Base-by-base conservation (phyloP, 1,140 invertebrate species). In the Monochamus saltuarius region DNA sequence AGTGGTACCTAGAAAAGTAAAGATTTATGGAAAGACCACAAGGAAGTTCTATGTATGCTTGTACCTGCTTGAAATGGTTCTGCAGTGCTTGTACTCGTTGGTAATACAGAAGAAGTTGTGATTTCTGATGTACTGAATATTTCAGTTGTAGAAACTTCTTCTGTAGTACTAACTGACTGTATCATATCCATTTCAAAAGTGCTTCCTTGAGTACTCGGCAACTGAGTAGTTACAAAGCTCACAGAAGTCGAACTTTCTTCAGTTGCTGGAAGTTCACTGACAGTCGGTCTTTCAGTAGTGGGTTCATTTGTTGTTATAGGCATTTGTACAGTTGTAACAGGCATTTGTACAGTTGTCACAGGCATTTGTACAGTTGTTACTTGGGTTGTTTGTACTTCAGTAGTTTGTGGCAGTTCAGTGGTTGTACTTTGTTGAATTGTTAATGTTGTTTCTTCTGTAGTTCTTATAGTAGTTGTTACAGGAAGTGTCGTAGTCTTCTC, bases 381-480 rank as follows among this genome's bases (percentile, higher is more conserved):
- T 10, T 13, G 0, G 8, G 46, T 13, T 9, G 0, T 49, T 11
- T 49, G 1, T 49, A 17, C 3, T 49, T 46, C 49, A 3, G 62
- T 62, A 40, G 35, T 64, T 17, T 50, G 17, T 53, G 36, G 36
- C 22, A 35, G 51, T 35, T n/a, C 34, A 60, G 52, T 46, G 13
- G 55, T 59, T 47, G 56, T 58, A 13, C n/a, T 29, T 29, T 29
- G 22, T 29, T 29, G 2, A 29, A 29, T 29, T 29, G 22, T 3
- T 59, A 17, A 37, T 46, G n/a, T 46, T 13, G 43, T 11, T 38
- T 46, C 36, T 36, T 56, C 39, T 14, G 40, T 56, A 45, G 54
- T 56, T 11, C 22, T 34, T 54, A 40, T 43, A 54, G 57, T 60
- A 34, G 61, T 64, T 14, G 47, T 49, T 54, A 54, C 58, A 14